A percentile compares a stretch with the other conserved stretches of the same genome.
Conservation (phyloP, 92 coral and sea anemone species). For the Porites evermanni region DNA sequence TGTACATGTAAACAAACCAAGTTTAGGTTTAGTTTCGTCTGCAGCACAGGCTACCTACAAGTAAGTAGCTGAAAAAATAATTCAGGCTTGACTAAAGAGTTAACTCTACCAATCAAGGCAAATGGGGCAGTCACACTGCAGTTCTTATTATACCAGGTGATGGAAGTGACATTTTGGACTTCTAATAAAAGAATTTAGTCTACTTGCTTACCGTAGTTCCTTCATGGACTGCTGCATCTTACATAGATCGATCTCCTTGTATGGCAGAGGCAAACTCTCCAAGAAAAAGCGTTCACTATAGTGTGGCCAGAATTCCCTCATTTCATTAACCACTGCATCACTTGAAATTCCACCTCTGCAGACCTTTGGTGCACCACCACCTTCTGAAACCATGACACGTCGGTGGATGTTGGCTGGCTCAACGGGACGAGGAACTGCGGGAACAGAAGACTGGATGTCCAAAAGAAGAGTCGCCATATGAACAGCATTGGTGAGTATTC, state of each 20-base stretch:
- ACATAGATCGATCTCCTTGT: constrained; percentile 49
- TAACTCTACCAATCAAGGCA: too few species aligned
- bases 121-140: too few species aligned
- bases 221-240: constrained; percentile 56
- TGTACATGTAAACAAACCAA: too few species aligned
- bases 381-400: constrained; percentile 42
- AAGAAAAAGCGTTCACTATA: constrained; percentile 51
- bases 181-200: background rate
- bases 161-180: constrained; percentile 5
- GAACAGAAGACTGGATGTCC: constrained; percentile 33
- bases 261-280: constrained; percentile 50
- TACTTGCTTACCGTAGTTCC: constrained; percentile 58
- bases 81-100: too few species aligned
- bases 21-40: too few species aligned
- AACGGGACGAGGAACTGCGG: constrained; percentile 45
- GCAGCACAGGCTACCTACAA: too few species aligned
- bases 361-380: constrained; percentile 42
- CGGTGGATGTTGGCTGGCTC: constrained; percentile 50
- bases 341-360: constrained; percentile 65
- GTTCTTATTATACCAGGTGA: background rate
- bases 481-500: constrained; percentile 60
- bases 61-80: too few species aligned
- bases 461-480: constrained; percentile 68
- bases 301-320: background rate
- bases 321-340: constrained; percentile 27